Percentiles rank a stretch among this genome's conserved stretches.
Evolutionary conservation across 2,113 vertebrate genomes (phyloP).

Genomic region (Channa argus): DNA sequence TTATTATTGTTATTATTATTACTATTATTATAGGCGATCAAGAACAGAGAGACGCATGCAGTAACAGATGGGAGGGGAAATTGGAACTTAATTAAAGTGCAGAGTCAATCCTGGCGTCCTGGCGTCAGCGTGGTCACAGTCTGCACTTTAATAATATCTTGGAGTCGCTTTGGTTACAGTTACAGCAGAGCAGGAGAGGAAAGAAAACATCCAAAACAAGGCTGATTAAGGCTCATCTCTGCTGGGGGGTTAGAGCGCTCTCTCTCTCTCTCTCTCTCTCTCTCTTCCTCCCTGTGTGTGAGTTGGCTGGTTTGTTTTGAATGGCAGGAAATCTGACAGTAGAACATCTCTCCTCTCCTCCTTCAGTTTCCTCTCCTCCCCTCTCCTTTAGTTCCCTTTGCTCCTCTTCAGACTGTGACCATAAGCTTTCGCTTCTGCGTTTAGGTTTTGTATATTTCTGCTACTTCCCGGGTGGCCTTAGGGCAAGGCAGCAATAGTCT

Average conservation of each 20-base stretch:
- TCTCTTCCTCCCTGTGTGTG: neutral
- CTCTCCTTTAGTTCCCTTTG: conserved; percentile 46
- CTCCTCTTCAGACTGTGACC: conserved; percentile 70
- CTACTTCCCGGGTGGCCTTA: conserved; percentile 57
- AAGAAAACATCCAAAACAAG: conserved; percentile 58
- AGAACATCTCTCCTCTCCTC: conserved; percentile 54
- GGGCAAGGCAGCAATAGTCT: conserved; percentile 49
- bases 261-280: conserved; percentile 3
- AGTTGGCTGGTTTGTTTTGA: conserved; percentile 58
- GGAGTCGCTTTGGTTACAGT: conserved; percentile 77
- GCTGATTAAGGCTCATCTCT: conserved; percentile 62
- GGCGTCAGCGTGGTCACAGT: conserved; percentile 69
- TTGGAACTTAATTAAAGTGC: conserved; percentile 79
- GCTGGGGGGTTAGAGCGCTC: conserved; percentile 20
- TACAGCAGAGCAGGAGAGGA: conserved; percentile 57
- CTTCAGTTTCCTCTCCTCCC: conserved; percentile 50
- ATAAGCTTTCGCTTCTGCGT: conserved; percentile 52
- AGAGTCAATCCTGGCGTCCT: conserved; percentile 74
- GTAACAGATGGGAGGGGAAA: conserved; percentile 80
- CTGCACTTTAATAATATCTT: conserved; percentile 76
- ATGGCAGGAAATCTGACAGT: conserved; percentile 69
- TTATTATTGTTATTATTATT: neutral
- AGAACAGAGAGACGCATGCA: conserved; percentile 39
- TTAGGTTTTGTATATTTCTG: conserved; percentile 40
- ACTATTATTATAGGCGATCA: neutral